A percentile compares a stretch with the other conserved stretches of the same genome.
Evolutionary conservation across 2,888 invertebrate genomes (phyloP).

Genomic region (Eristalinus sepulchralis): DNA sequence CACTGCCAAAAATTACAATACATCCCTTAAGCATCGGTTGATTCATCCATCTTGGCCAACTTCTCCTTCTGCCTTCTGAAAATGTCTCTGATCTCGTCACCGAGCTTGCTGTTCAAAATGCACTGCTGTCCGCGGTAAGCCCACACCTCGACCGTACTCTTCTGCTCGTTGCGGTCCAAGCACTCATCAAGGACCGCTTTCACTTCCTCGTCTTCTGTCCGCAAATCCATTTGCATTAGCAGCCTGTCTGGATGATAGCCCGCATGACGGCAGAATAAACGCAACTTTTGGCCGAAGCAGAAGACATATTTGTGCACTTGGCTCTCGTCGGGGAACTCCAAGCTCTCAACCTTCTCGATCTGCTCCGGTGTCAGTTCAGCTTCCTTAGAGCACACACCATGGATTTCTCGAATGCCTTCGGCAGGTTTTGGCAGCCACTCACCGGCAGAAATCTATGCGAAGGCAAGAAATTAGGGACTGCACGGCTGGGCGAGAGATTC

Average conservation of each 20-base stretch:
- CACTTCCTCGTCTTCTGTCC: conserved; percentile 76
- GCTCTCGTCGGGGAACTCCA: conserved; percentile 76
- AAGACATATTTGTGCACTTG: conserved; percentile 76
- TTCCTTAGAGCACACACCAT: conserved; percentile 75
- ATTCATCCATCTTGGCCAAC: too few relatives aligned
- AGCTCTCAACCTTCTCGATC: conserved; percentile 74
- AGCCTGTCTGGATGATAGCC: conserved; percentile 78
- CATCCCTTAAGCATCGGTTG: too few relatives aligned
- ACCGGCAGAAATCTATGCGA: conserved; percentile 33
- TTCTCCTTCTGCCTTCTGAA: too few relatives aligned
- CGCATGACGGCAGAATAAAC: conserved; percentile 74
- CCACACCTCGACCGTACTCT: conserved; percentile 76
- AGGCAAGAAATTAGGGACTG: neutral
- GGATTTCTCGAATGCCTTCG: conserved; percentile 75
- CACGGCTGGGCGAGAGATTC: neutral
- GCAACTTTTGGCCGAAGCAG: conserved; percentile 76
- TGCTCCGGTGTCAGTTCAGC: conserved; percentile 73
- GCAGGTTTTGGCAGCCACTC: conserved; percentile 75
- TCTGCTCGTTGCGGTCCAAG: conserved; percentile 75
- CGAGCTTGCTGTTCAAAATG: conserved; percentile 77
- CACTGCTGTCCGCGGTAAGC: conserved; percentile 79
- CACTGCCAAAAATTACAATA: too few relatives aligned
- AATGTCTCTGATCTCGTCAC: conserved; percentile 75
- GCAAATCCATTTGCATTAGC: conserved; percentile 76
- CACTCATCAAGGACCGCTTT: conserved; percentile 76